Evolutionary conservation across 2,888 invertebrate genomes (phyloP).

Genomic region (Leistus spinibarbis): DNA sequence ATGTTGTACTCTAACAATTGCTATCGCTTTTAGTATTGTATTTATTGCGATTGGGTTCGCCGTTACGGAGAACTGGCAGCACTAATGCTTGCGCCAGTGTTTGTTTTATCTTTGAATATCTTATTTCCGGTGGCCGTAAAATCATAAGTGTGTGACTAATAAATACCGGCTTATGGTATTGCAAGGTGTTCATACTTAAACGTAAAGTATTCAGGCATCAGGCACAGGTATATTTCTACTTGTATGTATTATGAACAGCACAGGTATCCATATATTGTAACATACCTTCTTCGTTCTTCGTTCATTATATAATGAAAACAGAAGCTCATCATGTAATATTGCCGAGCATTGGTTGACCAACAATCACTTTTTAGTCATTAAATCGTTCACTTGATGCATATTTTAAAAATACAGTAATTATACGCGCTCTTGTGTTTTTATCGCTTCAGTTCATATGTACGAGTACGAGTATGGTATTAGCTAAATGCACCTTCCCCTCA

Average conservation of each 20-base stretch:
- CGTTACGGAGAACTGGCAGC: too few species aligned
- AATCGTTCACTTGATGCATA: not conserved
- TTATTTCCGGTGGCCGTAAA: conserved; percentile 36
- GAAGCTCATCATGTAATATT: not conserved
- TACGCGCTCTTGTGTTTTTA: not conserved
- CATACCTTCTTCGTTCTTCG: not conserved
- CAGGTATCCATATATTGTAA: too few species aligned
- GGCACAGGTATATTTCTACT: not conserved
- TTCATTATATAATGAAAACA: not conserved
- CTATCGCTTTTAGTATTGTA: too few species aligned
- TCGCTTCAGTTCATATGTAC: not conserved
- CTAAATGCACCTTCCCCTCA: too few species aligned
- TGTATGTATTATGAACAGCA: not conserved
- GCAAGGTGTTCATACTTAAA: not conserved
- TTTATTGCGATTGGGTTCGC: too few species aligned
- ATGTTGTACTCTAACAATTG: too few species aligned
- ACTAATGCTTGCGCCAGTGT: too few species aligned
- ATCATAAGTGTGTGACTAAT: conserved; percentile 38
- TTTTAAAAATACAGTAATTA: not conserved
- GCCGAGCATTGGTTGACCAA: not conserved
- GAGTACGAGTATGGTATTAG: too few species aligned
- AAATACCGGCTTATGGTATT: conserved; percentile 22
- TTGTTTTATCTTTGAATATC: conserved; percentile 38
- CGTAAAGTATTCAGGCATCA: not conserved
- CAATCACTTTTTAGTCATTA: not conserved